These are phyloP conservation scores for Madoqua kirkii DNA, from an alignment of 2,113 vertebrate genomes.

Conservation along the genomic window DNA sequence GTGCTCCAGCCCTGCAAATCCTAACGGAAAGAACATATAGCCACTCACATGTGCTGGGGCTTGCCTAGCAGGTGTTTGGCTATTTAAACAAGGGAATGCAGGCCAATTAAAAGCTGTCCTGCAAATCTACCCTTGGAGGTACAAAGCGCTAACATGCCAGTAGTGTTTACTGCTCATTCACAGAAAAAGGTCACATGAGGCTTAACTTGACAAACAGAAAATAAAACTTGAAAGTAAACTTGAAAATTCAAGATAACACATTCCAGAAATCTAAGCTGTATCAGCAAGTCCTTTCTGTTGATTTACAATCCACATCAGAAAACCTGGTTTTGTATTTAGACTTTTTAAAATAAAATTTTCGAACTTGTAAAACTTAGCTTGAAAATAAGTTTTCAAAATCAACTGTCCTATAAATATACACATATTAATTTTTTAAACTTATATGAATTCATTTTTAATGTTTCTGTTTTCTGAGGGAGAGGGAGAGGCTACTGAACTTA, in stretches of 20 bases:
- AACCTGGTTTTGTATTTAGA: background rate
- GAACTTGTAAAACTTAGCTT: background rate
- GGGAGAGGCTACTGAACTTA: background rate
- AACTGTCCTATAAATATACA: background rate
- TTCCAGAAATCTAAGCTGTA: background rate
- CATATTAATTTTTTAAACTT: background rate
- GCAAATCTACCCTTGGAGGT: constrained; percentile 35
- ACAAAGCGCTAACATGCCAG: background rate
- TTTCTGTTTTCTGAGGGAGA: background rate
- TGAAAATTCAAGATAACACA: background rate
- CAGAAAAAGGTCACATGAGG: background rate
- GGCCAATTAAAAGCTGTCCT: constrained; percentile 67
- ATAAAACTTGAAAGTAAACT: constrained; percentile 39
- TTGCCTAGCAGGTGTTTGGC: constrained; percentile 81
- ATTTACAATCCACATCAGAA: background rate
- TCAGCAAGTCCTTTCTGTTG: background rate
- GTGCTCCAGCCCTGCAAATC: constrained; percentile 81
- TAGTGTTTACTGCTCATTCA: background rate
- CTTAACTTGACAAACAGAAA: constrained; percentile 26
- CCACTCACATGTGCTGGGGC: constrained; percentile 69
- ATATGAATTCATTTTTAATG: background rate
- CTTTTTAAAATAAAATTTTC: background rate
- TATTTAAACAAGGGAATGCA: constrained; percentile 64
- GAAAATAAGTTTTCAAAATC: constrained; percentile 32
- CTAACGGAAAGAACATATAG: constrained; percentile 63